Evolutionary conservation across 1,140 invertebrate species (phyloP).

Genomic region (Ectropis grisescens): DNA sequence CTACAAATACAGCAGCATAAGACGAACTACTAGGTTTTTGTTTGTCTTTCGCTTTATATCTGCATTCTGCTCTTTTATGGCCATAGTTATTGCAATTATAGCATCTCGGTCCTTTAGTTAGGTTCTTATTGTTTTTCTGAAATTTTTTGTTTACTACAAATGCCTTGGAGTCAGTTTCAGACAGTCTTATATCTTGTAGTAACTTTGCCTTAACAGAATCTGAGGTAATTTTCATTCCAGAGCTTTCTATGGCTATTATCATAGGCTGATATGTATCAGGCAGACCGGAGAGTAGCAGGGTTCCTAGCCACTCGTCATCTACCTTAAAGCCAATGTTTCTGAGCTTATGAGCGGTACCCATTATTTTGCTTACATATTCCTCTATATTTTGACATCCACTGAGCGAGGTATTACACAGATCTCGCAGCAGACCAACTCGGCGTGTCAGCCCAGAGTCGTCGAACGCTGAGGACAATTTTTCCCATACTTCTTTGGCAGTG

Average conservation of each 20-base stretch:
- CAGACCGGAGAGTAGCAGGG: constrained; percentile 35
- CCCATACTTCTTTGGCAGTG: constrained; percentile 17
- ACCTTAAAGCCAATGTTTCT: constrained; percentile 27
- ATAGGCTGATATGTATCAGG: constrained; percentile 38
- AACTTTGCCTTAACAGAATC: constrained; percentile 42
- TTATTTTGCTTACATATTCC: constrained; percentile 33
- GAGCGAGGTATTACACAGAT: constrained; percentile 10
- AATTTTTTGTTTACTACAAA: constrained; percentile 12
- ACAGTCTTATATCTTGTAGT: constrained; percentile 25
- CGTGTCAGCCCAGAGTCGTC: constrained; percentile 13
- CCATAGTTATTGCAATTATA: constrained; percentile 21
- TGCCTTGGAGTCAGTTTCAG: constrained; percentile 8
- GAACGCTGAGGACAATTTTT: constrained; percentile 6
- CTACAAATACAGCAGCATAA: constrained; percentile 23
- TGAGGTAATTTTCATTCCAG: constrained; percentile 18
- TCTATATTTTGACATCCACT: constrained; percentile 3
- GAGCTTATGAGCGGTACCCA: constrained; percentile 39
- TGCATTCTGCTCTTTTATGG: constrained; percentile 19
- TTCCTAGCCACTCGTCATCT: constrained; percentile 21
- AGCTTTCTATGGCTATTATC: constrained; percentile 42
- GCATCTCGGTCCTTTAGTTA: constrained; percentile 16
- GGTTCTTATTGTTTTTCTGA: constrained; percentile 8
- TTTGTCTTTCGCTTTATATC: constrained; percentile 12
- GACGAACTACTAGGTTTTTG: constrained; percentile 5
- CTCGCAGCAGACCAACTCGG: constrained; percentile 11